These are phyloP conservation scores for Zosterops hypoxanthus DNA, from an alignment of 2,113 vertebrate genomes.

Conservation along the genomic window DNA sequence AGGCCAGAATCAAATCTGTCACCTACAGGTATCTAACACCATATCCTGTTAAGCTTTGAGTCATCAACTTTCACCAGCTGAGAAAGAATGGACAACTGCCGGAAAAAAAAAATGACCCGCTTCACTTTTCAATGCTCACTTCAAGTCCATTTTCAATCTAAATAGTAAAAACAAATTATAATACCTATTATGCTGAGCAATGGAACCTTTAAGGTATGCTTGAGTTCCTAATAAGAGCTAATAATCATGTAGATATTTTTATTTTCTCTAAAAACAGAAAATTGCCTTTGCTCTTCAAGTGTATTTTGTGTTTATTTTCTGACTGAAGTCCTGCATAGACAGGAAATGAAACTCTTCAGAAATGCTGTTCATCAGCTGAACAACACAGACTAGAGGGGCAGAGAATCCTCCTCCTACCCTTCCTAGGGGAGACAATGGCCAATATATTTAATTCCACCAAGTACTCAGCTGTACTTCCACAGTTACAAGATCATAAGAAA, in stretches of 20 bases:
- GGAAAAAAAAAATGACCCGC: background rate
- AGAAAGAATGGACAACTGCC: conserved; percentile 44
- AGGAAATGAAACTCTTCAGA: conserved; percentile 9
- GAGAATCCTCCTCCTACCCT: background rate
- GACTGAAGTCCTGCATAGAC: background rate
- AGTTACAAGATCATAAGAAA: background rate
- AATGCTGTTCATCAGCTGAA: background rate
- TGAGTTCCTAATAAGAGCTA: background rate
- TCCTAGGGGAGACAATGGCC: background rate
- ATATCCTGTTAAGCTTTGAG: conserved; percentile 59
- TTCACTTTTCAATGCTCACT: background rate
- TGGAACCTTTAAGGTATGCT: background rate
- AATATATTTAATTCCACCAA: background rate
- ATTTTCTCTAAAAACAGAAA: conserved; percentile 3
- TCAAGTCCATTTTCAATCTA: background rate
- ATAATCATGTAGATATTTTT: background rate
- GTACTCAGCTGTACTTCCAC: background rate
- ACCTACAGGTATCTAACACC: conserved; percentile 61
- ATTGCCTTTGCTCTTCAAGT: background rate
- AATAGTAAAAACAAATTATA: background rate
- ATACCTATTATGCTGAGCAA: background rate
- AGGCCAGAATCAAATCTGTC: conserved; percentile 49
- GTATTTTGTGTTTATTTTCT: conserved; percentile 7
- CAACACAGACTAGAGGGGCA: background rate
- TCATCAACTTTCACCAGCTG: conserved; percentile 53